Evolutionary conservation across 2,113 vertebrate species (phyloP).

Genomic region (Neodon shergylaensis): DNA sequence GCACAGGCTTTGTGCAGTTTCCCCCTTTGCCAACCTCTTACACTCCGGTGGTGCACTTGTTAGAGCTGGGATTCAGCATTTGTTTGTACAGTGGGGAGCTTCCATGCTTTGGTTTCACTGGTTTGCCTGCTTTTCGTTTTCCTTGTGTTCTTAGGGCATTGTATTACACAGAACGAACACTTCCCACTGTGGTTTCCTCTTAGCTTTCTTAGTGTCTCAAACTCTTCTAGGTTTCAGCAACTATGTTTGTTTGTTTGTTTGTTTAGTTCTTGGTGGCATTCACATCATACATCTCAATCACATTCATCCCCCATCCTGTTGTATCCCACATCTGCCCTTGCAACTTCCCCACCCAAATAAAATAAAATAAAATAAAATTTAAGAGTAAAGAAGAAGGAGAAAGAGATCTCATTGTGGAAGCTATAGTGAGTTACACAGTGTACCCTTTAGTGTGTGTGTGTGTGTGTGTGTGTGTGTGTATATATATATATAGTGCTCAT

Average conservation of each 20-base stretch:
- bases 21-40: not conserved
- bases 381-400: not conserved
- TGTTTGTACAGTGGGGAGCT: not conserved
- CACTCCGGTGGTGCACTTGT: not conserved
- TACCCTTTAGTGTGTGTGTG: not conserved
- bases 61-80: not conserved
- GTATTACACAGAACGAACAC: not conserved
- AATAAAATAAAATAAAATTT: not conserved
- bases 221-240: not conserved
- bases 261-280: not conserved
- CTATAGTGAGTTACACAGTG: not conserved
- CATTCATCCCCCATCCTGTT: not conserved
- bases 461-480: not conserved
- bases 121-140: not conserved
- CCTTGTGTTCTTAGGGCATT: not conserved
- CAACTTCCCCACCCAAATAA: not conserved
- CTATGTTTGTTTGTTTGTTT: not conserved
- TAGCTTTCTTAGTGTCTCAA: not conserved
- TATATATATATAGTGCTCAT: not conserved
- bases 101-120: not conserved
- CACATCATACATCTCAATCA: not conserved
- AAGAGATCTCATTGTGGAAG: not conserved
- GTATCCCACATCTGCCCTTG: not conserved
- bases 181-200: not conserved
- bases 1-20: accelerated